Percentiles rank a stretch among this genome's conserved stretches.
These are phyloP conservation scores for Hecatera dysodea DNA, from an alignment of 2,888 invertebrate species.

Conservation along the genomic window DNA sequence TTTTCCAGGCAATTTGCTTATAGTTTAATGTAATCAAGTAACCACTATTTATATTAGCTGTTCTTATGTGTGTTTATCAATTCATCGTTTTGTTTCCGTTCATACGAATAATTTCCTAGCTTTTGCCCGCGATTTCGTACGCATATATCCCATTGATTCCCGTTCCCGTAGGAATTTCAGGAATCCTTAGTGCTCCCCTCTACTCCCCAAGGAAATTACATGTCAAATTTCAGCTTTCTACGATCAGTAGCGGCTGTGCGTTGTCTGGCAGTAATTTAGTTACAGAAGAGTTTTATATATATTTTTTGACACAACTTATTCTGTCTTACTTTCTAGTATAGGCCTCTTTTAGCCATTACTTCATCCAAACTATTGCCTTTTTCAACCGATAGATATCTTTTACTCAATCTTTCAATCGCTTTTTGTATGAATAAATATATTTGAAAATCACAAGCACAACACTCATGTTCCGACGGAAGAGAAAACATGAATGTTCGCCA, in stretches of 20 bases:
- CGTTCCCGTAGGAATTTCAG: too few relatives aligned
- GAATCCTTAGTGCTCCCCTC: too few relatives aligned
- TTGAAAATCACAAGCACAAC: neutral
- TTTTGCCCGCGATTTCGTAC: too few relatives aligned
- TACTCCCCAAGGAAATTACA: too few relatives aligned
- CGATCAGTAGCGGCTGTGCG: too few relatives aligned
- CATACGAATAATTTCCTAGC: neutral
- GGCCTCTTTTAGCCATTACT: neutral
- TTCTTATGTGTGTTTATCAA: neutral
- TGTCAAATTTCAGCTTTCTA: too few relatives aligned
- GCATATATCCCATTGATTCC: too few relatives aligned
- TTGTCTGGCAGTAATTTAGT: too few relatives aligned
- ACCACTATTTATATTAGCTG: neutral
- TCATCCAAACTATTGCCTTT: neutral
- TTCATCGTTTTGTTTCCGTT: neutral
- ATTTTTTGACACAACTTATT: too few relatives aligned
- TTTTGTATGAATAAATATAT: neutral
- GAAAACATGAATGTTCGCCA: neutral
- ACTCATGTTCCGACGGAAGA: neutral
- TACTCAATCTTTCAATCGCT: neutral
- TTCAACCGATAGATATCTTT: neutral
- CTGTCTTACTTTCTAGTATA: neutral
- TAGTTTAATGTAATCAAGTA: too few relatives aligned
- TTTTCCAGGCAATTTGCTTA: neutral
- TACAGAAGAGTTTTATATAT: too few relatives aligned